A percentile compares a stretch with the other conserved stretches of the same genome.
phyloP scores from a whole-genome alignment of 2,113 vertebrate species.

The Neodon shergylaensis region DNA sequence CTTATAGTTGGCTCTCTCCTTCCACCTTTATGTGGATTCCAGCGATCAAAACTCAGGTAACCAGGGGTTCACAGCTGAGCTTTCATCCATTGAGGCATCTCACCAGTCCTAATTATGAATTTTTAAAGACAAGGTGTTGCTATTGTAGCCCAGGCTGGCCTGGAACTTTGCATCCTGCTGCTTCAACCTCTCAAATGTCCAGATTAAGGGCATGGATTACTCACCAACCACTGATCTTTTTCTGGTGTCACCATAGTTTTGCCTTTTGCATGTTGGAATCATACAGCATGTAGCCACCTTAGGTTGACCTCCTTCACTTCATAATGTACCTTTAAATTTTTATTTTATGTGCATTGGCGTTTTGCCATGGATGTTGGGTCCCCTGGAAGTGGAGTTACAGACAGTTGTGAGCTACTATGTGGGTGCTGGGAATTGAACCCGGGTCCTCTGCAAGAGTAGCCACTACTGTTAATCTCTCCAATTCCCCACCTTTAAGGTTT shows the following conservation, averaged over 20 bases:
- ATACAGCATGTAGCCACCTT: neutral
- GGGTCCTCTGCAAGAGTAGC: neutral
- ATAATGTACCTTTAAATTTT: neutral
- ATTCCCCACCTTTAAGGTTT: neutral
- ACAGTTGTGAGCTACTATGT: neutral
- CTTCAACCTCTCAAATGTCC: neutral
- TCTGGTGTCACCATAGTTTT: neutral
- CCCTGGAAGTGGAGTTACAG: neutral
- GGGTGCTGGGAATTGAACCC: neutral
- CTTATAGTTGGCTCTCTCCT: neutral
- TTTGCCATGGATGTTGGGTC: neutral
- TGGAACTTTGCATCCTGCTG: neutral
- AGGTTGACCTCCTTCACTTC: neutral
- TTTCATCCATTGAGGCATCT: neutral
- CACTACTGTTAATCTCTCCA: neutral
- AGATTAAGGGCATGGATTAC: neutral
- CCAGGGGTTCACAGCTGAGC: neutral
- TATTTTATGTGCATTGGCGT: neutral
- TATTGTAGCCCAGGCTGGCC: neutral
- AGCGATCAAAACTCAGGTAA: neutral
- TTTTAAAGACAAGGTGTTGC: neutral
- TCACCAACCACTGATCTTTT: neutral
- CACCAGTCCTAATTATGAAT: neutral
- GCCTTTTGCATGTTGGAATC: slow-evolving; percentile 6
- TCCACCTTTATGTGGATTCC: neutral